Conservation (phyloP, 2,888 invertebrate species). For the Ariolimax columbianus region DNA sequence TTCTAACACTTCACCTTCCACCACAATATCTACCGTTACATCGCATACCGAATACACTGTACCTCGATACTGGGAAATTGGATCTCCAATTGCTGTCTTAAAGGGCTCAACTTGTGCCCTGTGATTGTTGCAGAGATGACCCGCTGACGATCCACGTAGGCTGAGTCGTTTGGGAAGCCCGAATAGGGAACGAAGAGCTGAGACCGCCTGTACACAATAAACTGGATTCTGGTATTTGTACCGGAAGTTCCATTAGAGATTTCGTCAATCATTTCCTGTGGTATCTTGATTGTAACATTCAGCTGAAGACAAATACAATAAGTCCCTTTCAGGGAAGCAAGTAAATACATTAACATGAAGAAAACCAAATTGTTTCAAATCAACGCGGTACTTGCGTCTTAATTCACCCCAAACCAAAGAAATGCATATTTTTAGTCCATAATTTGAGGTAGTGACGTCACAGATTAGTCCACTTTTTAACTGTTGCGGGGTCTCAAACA, state of each 20-base stretch:
- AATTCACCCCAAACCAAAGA: too few relatives aligned
- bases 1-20: too few relatives aligned
- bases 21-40: too few relatives aligned
- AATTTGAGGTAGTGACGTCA: too few relatives aligned
- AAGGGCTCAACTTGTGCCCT: slow-evolving; percentile 59
- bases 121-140: slow-evolving; percentile 67
- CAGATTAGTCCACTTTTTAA: too few relatives aligned
- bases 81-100: slow-evolving; percentile 61
- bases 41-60: neutral
- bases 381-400: too few relatives aligned
- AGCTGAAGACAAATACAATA: slow-evolving; percentile 55
- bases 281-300: slow-evolving; percentile 60
- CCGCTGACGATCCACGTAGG: slow-evolving; percentile 53
- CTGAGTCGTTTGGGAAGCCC: slow-evolving; percentile 44
- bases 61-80: slow-evolving; percentile 65
- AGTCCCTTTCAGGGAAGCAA: too few relatives aligned
- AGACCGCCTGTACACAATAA: slow-evolving; percentile 65
- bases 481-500: too few relatives aligned
- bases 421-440: too few relatives aligned
- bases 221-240: slow-evolving; percentile 59
- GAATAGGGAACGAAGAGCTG: slow-evolving; percentile 65
- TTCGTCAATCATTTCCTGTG: slow-evolving; percentile 57
- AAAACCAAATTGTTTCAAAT: too few relatives aligned
- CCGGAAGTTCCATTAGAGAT: slow-evolving; percentile 38
- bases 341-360: too few relatives aligned